Percentiles rank a stretch among this genome's conserved stretches.
phyloP scores from a whole-genome alignment of 23 tunicate genomes.

The Corella eumyota region DNA sequence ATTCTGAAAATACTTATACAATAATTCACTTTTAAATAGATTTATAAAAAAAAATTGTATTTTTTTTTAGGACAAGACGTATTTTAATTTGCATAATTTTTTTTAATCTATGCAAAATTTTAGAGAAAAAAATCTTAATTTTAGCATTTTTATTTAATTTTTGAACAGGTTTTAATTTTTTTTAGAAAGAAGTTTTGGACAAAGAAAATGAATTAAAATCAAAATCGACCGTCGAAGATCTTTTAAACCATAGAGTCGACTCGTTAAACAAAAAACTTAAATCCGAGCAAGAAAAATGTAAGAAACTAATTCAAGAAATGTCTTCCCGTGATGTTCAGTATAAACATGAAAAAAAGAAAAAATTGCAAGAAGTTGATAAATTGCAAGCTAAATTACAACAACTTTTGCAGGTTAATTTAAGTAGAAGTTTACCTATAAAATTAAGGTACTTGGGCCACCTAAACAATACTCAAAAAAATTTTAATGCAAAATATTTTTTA shows the following conservation, averaged over 20 bases:
- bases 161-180: not conserved
- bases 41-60: too few species aligned
- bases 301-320: constrained; percentile 39
- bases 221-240: constrained; percentile 45
- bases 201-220: constrained; percentile 69
- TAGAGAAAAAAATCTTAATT: not conserved
- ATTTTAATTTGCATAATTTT: not conserved
- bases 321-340: constrained; percentile 56
- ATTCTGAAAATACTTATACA: not conserved
- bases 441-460: not conserved
- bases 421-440: not conserved
- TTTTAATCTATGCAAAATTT: not conserved
- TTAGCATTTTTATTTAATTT: not conserved
- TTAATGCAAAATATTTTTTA: not conserved
- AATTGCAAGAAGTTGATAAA: constrained; percentile 65
- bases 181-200: constrained; percentile 56
- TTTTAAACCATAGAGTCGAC: constrained; percentile 53
- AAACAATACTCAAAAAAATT: not conserved
- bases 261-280: constrained; percentile 55
- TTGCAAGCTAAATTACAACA: constrained; percentile 63
- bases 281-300: constrained; percentile 66
- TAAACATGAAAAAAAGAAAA: constrained; percentile 87
- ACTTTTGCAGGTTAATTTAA: constrained; percentile 64
- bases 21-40: too few species aligned
- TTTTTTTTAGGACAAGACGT: too few species aligned